Conservation (phyloP, 2,797 vertebrate genomes). For the Onychomys leucogaster region DNA sequence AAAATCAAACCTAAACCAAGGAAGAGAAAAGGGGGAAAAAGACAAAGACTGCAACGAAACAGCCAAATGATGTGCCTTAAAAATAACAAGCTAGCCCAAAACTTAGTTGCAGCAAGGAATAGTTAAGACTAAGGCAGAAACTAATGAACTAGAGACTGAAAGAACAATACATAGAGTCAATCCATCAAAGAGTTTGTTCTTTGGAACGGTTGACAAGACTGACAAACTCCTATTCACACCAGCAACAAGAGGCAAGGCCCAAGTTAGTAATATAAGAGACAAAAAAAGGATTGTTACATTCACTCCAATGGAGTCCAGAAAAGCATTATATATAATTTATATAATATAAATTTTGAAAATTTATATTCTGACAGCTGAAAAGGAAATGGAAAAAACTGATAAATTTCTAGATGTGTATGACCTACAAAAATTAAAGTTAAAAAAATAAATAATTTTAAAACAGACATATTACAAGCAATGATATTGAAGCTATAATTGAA, state of each 20-base stretch:
- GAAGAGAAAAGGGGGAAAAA: neutral
- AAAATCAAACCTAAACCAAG: neutral
- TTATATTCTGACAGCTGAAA: neutral
- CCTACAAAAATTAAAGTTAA: neutral
- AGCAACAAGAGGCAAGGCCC: neutral
- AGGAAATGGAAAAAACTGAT: neutral
- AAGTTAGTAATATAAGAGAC: neutral
- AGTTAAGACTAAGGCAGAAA: neutral
- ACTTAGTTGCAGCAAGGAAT: neutral
- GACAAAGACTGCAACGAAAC: neutral
- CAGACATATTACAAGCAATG: neutral
- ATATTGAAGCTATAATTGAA: neutral
- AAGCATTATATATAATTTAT: too few relatives aligned
- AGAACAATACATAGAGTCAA: neutral
- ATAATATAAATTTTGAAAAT: too few relatives aligned
- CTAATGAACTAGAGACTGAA: neutral
- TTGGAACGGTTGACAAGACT: neutral
- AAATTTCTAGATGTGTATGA: neutral
- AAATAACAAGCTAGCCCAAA: neutral
- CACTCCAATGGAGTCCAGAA: neutral
- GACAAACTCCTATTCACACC: neutral
- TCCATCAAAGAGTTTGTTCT: neutral
- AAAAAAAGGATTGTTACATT: neutral
- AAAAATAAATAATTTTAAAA: neutral
- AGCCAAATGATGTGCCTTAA: neutral